Percentiles rank a stretch among this genome's conserved stretches.
Conservation (phyloP, 2,113 vertebrate genomes). For the Heliornis fulica region DNA sequence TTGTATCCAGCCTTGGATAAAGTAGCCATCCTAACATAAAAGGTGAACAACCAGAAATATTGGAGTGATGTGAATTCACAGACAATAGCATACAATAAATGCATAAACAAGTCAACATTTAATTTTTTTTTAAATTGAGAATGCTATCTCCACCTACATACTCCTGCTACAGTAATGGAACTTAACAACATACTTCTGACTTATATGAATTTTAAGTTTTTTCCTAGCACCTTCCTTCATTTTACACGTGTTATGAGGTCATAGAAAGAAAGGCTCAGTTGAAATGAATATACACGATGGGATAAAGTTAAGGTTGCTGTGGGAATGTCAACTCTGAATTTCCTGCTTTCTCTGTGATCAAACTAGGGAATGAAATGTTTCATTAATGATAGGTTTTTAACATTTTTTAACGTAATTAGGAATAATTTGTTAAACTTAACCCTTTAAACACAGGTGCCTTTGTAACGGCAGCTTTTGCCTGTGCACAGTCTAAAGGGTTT, state of each 20-base stretch:
- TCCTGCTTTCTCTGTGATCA: conserved; percentile 27
- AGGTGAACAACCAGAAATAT: neutral
- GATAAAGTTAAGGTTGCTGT: neutral
- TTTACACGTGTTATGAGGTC: conserved; percentile 25
- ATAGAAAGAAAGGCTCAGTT: neutral
- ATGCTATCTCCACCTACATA: neutral
- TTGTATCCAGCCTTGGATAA: neutral
- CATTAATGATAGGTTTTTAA: neutral
- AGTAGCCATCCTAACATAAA: neutral
- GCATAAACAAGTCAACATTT: neutral
- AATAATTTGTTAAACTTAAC: conserved; percentile 1
- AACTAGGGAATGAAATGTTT: neutral
- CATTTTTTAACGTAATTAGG: neutral
- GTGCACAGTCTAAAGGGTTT: neutral
- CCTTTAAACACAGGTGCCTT: neutral
- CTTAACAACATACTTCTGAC: neutral
- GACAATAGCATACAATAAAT: neutral
- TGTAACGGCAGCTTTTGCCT: neutral
- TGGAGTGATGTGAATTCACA: neutral
- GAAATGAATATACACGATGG: conserved; percentile 36
- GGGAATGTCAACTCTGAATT: conserved; percentile 21
- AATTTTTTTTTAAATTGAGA: neutral
- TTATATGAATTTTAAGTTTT: neutral
- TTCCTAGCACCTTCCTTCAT: conserved; percentile 22
- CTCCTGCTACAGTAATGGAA: neutral